Conservation (phyloP, 2,113 vertebrate species). For the Miniopterus natalensis region DNA sequence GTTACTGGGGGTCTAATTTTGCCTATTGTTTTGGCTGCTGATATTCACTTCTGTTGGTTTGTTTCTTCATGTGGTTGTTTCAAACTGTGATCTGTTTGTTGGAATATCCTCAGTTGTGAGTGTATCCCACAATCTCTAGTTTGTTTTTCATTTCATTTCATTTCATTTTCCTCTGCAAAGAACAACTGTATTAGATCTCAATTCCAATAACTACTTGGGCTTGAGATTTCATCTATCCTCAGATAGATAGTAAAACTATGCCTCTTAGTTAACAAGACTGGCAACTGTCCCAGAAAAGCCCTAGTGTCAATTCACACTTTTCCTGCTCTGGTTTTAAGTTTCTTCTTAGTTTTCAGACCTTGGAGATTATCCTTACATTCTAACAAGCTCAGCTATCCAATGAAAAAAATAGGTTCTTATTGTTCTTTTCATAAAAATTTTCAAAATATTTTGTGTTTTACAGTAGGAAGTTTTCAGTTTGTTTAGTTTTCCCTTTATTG, state of each 20-base stretch:
- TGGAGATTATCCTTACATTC: conserved; percentile 16
- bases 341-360: conserved; percentile 14
- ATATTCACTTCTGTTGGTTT: neutral
- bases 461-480: neutral
- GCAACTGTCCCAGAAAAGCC: conserved; percentile 39
- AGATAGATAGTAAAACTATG: conserved; percentile 15
- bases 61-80: neutral
- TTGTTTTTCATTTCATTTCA: conserved; percentile 19
- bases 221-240: conserved; percentile 18
- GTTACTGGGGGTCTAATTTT: conserved; percentile 33
- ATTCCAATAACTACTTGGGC: neutral
- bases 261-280: conserved; percentile 4
- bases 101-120: neutral
- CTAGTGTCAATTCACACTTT: neutral
- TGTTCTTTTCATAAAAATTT: conserved; percentile 9
- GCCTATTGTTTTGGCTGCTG: neutral
- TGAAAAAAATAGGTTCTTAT: neutral
- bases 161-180: neutral
- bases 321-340: conserved; percentile 9
- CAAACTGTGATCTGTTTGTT: conserved; percentile 33
- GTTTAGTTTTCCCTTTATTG: neutral
- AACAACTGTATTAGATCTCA: conserved; percentile 24
- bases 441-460: conserved; percentile 21
- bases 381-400: neutral
- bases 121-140: neutral